Percentiles rank a stretch among this genome's conserved stretches.
Conservation (phyloP, 2,888 invertebrate species). For the Lacanobia wlatinum region DNA sequence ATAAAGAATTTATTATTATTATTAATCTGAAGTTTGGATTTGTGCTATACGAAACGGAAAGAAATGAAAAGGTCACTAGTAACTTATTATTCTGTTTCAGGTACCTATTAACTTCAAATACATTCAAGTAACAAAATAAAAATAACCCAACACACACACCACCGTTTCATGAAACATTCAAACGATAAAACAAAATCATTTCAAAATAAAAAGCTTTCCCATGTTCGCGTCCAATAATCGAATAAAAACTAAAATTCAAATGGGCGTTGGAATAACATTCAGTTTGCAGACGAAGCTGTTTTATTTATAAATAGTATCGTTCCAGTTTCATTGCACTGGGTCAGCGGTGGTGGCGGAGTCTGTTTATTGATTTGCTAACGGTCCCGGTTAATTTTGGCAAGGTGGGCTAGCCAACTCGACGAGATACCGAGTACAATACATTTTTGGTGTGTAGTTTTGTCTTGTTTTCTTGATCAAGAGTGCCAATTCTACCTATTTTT, state of each 20-base stretch:
- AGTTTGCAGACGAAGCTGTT: slow-evolving; percentile 78
- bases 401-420: slow-evolving; percentile 65
- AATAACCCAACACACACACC: neutral
- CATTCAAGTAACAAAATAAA: neutral
- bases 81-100: neutral
- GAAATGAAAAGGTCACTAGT: too few species aligned
- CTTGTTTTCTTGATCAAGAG: neutral
- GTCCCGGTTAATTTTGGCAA: slow-evolving; percentile 86
- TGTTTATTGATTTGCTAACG: slow-evolving; percentile 88
- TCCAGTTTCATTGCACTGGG: slow-evolving; percentile 85
- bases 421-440: slow-evolving; percentile 35
- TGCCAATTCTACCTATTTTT: too few species aligned
- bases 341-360: slow-evolving; percentile 82
- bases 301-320: slow-evolving; percentile 84
- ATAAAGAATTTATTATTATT: too few species aligned
- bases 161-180: slow-evolving; percentile 15
- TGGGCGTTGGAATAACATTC: slow-evolving; percentile 81
- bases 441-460: slow-evolving; percentile 25
- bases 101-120: neutral
- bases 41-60: too few species aligned
- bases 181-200: slow-evolving; percentile 33
- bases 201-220: slow-evolving; percentile 77
- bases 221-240: slow-evolving; percentile 71
- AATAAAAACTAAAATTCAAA: slow-evolving; percentile 77
- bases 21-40: too few species aligned